Conservation (phyloP, 2,888 invertebrate species). For the Smittia sp. region DNA sequence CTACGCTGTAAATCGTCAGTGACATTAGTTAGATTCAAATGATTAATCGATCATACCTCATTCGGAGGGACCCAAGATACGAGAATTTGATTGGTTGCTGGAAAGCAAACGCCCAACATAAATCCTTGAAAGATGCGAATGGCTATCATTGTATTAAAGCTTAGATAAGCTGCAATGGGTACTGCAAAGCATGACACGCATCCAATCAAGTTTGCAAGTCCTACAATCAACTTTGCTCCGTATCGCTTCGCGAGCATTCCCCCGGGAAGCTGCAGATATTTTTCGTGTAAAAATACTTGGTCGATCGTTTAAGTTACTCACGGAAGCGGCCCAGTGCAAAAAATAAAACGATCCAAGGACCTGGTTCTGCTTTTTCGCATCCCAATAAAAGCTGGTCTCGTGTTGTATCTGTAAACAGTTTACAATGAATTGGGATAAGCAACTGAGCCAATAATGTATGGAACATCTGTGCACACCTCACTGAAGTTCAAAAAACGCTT, state of each 20-base stretch:
- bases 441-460: neutral
- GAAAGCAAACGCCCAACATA: constrained; percentile 54
- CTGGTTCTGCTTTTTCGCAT: constrained; percentile 61
- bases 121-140: constrained; percentile 67
- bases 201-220: constrained; percentile 62
- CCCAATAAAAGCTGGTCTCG: constrained; percentile 58
- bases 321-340: neutral
- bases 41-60: constrained; percentile 52
- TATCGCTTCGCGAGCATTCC: constrained; percentile 66
- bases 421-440: neutral
- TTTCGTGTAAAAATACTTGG: neutral
- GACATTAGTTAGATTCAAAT: neutral
- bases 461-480: neutral
- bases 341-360: constrained; percentile 54
- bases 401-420: neutral
- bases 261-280: constrained; percentile 54
- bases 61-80: constrained; percentile 79
- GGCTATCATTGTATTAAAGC: constrained; percentile 58
- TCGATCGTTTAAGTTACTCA: neutral
- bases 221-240: constrained; percentile 71
- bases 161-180: constrained; percentile 62
- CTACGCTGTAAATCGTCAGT: neutral
- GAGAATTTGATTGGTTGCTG: constrained; percentile 13
- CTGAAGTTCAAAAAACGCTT: constrained; percentile 11
- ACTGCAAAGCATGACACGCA: constrained; percentile 64